Conservation (phyloP, 30 jellyfish, hydroid and myxozoan species). For the Pseudorhiza aurosa region DNA sequence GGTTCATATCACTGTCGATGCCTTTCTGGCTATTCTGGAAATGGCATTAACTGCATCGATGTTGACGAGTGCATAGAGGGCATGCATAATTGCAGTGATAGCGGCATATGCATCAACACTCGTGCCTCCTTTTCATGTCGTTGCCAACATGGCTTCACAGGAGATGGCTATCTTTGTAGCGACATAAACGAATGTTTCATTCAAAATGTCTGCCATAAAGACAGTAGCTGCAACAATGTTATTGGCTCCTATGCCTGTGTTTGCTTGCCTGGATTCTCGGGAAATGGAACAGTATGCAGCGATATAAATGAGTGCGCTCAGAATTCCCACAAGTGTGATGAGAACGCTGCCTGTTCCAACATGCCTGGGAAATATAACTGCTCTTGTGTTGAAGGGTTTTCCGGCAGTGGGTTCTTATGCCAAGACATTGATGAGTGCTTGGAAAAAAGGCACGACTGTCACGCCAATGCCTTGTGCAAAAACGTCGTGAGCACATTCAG, state of each 20-base stretch:
- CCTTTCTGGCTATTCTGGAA: constrained; percentile 72
- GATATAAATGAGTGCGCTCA: constrained; percentile 52
- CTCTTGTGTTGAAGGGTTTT: constrained; percentile 61
- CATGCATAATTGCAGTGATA: constrained; percentile 32
- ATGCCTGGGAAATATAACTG: constrained; percentile 74
- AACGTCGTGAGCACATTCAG: constrained; percentile 36
- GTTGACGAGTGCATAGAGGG: constrained; percentile 48
- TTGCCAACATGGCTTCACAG: constrained; percentile 57
- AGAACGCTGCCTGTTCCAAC: constrained; percentile 66
- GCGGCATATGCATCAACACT: constrained; percentile 54
- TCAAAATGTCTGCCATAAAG: constrained; percentile 21
- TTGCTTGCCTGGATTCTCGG: constrained; percentile 31
- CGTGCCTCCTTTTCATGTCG: constrained; percentile 57
- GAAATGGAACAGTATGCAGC: constrained; percentile 31
- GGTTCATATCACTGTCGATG: constrained; percentile 70
- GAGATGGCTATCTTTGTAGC: constrained; percentile 49
- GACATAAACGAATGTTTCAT: constrained; percentile 22
- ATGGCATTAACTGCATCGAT: constrained; percentile 66
- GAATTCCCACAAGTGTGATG: constrained; percentile 60
- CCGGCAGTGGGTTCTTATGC: constrained; percentile 76
- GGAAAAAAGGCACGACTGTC: background rate
- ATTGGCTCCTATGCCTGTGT: constrained; percentile 35
- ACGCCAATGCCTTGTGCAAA: constrained; percentile 25
- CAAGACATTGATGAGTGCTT: constrained; percentile 43
- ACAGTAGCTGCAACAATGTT: constrained; percentile 9